Evolutionary conservation across 2,888 invertebrate species (phyloP), one percentile per base, ranked within the genome.

Genomic region (Torymus auratus): DNA sequence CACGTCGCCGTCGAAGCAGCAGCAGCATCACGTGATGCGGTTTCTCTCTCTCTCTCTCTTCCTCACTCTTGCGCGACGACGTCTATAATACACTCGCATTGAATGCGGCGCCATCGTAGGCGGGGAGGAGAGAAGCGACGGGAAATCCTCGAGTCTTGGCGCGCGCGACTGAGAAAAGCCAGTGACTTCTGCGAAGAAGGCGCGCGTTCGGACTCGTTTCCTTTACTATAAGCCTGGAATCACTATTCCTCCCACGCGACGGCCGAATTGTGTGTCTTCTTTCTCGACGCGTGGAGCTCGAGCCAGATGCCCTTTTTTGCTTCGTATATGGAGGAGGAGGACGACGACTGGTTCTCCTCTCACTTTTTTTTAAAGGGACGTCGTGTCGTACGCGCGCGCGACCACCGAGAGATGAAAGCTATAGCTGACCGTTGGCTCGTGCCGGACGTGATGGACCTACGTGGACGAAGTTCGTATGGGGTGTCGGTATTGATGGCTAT

Each of bases 201-300:
- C 17, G 5, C 41, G 41, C 61, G 14, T 41, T 20, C 11, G 41
- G 61, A 58, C 62, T 1, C 20, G 60, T 52, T 28, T 28, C 28
- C 28, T 28, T 28, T 28, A 28, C 28, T 28, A 28, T 69, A 78
- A 81, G 67, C 52, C 61, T 67, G 53, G 70, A 13, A 70, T 78
- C 73, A 60, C 78, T 73, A 81, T 74, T 74, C 78, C 74, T 70
- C 70, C 78, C 81, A 81, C 81, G 81, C 72, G 77, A 81, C 28
- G 28, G 28, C 72, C n/a, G 12, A 17, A 53, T 69, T 60, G 61
- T 53, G 55, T 15, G 50, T 55, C 53, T 41, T 58, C 71, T 14
- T 61, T 17, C 68, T 28, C 28, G 28, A 2, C 28, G 28, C 3
- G 28, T 7, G 28, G 5, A 28, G 20, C 20, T 28, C 0, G 28